Conservation (phyloP, 2,888 invertebrate species). For the Schrankia costaestrigalis region DNA sequence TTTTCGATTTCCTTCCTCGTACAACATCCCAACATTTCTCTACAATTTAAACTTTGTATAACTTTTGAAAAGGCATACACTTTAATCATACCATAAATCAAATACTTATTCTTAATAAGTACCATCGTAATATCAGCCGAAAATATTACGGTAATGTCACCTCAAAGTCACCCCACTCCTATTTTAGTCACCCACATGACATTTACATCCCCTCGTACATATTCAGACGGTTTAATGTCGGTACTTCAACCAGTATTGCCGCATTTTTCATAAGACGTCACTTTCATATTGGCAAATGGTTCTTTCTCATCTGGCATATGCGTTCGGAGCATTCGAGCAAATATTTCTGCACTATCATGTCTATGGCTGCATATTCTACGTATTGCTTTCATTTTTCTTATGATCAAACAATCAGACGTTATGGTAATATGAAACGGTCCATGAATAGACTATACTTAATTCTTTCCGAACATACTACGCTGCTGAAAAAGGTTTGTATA, state of each 20-base stretch:
- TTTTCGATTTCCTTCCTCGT: conserved; percentile 1
- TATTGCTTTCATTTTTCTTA: too few species aligned
- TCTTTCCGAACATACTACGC: too few species aligned
- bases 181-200: conserved; percentile 52
- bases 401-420: too few species aligned
- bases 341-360: conserved; percentile 8
- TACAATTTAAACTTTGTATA: too few species aligned
- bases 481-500: too few species aligned
- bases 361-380: background rate
- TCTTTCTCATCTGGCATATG: conserved; percentile 36
- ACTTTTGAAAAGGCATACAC: background rate
- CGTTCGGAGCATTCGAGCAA: conserved; percentile 18
- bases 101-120: conserved; percentile 9
- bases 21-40: too few species aligned
- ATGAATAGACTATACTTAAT: too few species aligned
- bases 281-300: conserved; percentile 43
- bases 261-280: conserved; percentile 67
- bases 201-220: conserved; percentile 66
- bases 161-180: conserved; percentile 51
- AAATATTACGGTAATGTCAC: conserved; percentile 45
- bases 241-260: conserved; percentile 47
- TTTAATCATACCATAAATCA: conserved; percentile 4
- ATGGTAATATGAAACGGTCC: too few species aligned
- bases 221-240: conserved; percentile 68
- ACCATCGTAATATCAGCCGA: conserved; percentile 25